These are phyloP conservation scores for Cremastinae sp. DNA, from an alignment of 2,888 invertebrate genomes.

Conservation along the genomic window DNA sequence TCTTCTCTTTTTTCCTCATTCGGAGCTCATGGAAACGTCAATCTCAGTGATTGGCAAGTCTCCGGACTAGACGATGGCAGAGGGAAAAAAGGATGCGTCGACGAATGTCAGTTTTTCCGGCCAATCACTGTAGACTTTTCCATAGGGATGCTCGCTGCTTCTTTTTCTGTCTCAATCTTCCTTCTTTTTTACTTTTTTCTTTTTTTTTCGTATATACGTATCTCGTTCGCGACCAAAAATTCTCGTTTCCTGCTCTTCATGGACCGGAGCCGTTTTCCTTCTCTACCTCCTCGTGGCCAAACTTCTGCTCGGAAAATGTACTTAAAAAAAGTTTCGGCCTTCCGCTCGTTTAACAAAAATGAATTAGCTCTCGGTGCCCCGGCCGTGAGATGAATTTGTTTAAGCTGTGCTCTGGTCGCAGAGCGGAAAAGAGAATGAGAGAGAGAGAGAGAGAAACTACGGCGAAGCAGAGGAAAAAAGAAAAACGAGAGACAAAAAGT, in stretches of 20 bases:
- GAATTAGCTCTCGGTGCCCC: conserved; percentile 70
- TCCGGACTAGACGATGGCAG: neutral
- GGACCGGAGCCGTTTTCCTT: neutral
- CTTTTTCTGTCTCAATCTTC: conserved; percentile 33
- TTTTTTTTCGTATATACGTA: conserved; percentile 13
- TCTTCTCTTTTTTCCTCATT: neutral
- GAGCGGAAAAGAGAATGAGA: conserved; percentile 12
- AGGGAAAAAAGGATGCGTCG: neutral
- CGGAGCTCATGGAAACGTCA: neutral
- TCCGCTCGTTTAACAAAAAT: conserved; percentile 76
- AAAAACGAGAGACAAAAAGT: conserved; percentile 14
- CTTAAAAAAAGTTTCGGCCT: conserved; percentile 74
- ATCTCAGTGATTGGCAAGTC: conserved; percentile 23
- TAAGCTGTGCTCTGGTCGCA: conserved; percentile 63
- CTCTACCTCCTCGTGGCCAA: conserved; percentile 36
- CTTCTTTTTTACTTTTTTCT: conserved; percentile 26
- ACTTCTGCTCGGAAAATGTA: conserved; percentile 65
- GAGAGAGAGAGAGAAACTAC: conserved; percentile 12
- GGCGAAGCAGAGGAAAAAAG: conserved; percentile 18
- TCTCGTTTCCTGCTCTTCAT: neutral
- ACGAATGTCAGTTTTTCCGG: neutral
- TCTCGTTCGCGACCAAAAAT: conserved; percentile 10
- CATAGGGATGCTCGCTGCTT: conserved; percentile 2
- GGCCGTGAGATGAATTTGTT: conserved; percentile 72
- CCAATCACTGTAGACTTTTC: conserved; percentile 11